Base-by-base conservation (phyloP, 1,140 invertebrate genomes). In the Ditylenchus dipsaci region DNA sequence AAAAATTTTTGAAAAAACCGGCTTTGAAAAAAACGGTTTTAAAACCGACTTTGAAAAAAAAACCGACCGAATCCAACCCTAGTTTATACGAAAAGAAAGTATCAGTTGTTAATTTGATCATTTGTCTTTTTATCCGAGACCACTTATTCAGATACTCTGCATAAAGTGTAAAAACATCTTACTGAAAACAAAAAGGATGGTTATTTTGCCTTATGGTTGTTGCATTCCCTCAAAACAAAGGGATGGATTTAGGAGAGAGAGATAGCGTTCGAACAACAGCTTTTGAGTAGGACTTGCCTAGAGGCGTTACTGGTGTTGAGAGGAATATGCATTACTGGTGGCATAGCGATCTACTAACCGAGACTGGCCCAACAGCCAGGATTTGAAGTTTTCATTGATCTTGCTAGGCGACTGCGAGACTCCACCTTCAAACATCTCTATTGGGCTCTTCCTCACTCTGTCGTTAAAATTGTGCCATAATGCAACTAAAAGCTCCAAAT, bases 401-500 rank as follows among this genome's bases (percentile, higher is more conserved):
- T 82, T 82, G 11, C 74, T 76, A 11, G 80, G 81, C 26, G 72
- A 76, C 66, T 83, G 80, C 58, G 57, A 70, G n/a, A 82, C 81
- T 23, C 80, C 80, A 42, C 81, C 80, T 63, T 82, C 80, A 64
- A 82, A 82, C 80, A 82, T 82, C 67, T 82, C 80, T 68, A 82
- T 82, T 21, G 80, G 80, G 63, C 68, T 73, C 68, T 75, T 75
- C 23, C 76, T 33, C n/a, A 69, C 68, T 11, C 81, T 68, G 58
- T 81, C 79, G 62, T 81, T 81, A 69, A 82, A 82, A 53, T 80
- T 80, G 62, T 83, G 81, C 85, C 86, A 86, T 19, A 86, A 72
- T 58, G 84, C 84, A n/a, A 84, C 81, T 63, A 45, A 45, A 45
- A n/a, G 11, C 43, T 45, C 43, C 43, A 45, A 85, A 13, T 13